Evolutionary conservation across 2,113 vertebrate species (phyloP).

Genomic region (Desmodus rotundus): DNA sequence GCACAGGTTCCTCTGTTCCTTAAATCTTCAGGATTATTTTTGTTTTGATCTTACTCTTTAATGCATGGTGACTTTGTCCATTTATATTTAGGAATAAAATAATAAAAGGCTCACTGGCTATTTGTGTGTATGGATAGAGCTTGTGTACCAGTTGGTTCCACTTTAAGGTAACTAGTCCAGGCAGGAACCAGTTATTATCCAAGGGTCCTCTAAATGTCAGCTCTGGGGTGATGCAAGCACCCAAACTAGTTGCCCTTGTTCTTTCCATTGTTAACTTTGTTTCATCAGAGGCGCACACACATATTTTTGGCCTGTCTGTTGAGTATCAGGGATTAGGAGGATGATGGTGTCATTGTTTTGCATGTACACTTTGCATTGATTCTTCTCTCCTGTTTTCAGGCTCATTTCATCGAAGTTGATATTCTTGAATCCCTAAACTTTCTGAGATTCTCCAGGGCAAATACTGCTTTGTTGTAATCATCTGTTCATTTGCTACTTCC

Average conservation of each 20-base stretch:
- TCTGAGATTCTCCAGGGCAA: background rate
- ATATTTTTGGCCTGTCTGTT: background rate
- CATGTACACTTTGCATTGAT: background rate
- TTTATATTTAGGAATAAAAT: conserved; percentile 6
- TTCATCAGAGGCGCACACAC: background rate
- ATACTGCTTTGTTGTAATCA: background rate
- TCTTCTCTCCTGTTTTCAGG: background rate
- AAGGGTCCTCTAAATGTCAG: background rate
- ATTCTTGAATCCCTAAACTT: background rate
- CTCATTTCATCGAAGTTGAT: background rate
- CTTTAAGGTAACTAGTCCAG: background rate
- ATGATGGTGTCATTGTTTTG: background rate
- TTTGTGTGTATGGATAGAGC: background rate
- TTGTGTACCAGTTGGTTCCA: background rate
- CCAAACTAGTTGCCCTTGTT: background rate
- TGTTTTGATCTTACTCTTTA: background rate
- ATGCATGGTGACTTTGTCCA: background rate
- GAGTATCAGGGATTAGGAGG: background rate
- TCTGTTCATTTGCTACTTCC: background rate
- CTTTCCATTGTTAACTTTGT: background rate
- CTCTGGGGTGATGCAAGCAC: background rate
- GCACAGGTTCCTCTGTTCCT: background rate
- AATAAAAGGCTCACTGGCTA: background rate
- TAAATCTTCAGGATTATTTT: conserved; percentile 2
- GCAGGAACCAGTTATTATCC: background rate